phyloP scores from a whole-genome alignment of 2,888 invertebrate species.

The Dryocosmus kuriphilus region DNA sequence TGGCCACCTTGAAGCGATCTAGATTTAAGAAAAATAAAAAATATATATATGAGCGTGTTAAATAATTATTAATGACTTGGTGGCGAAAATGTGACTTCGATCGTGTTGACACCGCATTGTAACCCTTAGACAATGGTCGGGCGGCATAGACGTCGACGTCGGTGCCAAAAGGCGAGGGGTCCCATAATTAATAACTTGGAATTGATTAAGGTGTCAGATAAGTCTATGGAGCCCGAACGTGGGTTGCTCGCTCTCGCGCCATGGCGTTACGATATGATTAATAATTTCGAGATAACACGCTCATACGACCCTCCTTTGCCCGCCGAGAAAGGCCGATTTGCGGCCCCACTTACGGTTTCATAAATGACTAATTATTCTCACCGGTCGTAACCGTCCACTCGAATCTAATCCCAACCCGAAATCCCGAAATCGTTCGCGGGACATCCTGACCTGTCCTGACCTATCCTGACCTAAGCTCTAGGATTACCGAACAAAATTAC shows the following conservation, averaged over 20 bases:
- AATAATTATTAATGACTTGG: constrained; percentile 72
- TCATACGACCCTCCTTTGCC: constrained; percentile 57
- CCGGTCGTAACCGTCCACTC: constrained; percentile 56
- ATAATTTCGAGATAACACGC: constrained; percentile 76
- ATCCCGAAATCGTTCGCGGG: constrained; percentile 17
- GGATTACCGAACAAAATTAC: neutral
- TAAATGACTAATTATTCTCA: constrained; percentile 75
- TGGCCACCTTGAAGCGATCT: neutral
- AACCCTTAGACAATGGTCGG: constrained; percentile 64
- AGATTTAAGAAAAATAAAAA: constrained; percentile 37
- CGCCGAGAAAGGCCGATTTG: constrained; percentile 68
- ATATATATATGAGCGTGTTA: constrained; percentile 47
- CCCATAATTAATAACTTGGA: constrained; percentile 72
- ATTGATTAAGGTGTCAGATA: constrained; percentile 78
- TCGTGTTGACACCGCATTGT: constrained; percentile 72
- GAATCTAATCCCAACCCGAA: constrained; percentile 46
- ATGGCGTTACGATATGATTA: constrained; percentile 72
- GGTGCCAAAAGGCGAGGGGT: constrained; percentile 62
- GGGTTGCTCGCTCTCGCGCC: constrained; percentile 61
- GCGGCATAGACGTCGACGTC: constrained; percentile 59
- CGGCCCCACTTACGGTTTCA: constrained; percentile 73
- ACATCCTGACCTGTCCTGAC: neutral
- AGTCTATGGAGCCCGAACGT: constrained; percentile 72
- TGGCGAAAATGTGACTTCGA: constrained; percentile 67
- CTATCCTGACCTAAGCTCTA: neutral